Base-by-base conservation (phyloP, 2,797 vertebrate species). In the Gila robusta region DNA sequence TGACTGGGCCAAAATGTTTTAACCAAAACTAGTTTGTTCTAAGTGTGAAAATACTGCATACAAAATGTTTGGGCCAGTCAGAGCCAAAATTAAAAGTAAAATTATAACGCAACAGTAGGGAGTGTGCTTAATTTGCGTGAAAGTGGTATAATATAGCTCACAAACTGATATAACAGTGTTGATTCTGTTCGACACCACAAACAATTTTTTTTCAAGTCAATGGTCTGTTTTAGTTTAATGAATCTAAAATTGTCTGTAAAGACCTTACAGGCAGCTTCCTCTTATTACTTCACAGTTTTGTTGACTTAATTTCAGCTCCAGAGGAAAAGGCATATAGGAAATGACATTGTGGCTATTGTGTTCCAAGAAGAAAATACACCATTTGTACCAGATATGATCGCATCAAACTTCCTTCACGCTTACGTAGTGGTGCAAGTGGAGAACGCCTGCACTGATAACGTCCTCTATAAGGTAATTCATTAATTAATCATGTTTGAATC, bases 301-400 rank as follows among this genome's bases (percentile, higher is more conserved):
- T 70, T 79, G 28, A 86, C 76, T 28, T 86, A 14, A 17, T 92
- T 94, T 12, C 94, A 99, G 98, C 95, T 99, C 91, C 98, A 99
- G 95, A 95, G 97, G 83, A 99, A 99, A 90, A 95, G 98, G 64
- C 98, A 99, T 94, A 98, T 99, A 21, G 98, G 98, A 88, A 99
- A 99, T 11, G 98, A 99, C 95, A 99, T 99, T 0, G 98, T 99
- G 4, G 98, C 98, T 54, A 89, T 99, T 77, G 94, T 99, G 89
- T 99, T 99, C 95, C 98, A 99, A 94, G 98, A 99, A 0, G 97
- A 98, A 94, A 99, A 97, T 94, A 99, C 98, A 0, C 98, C 98
- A 0, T 99, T 99, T 2, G 98, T 99, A 16, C 98, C 98, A 0
- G 98, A 99, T 94, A 99, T 99, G 98, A 99, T 99, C 3, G 98